Conservation (phyloP, 2,113 vertebrate species). For the Cyphomyrus discorhynchus region DNA sequence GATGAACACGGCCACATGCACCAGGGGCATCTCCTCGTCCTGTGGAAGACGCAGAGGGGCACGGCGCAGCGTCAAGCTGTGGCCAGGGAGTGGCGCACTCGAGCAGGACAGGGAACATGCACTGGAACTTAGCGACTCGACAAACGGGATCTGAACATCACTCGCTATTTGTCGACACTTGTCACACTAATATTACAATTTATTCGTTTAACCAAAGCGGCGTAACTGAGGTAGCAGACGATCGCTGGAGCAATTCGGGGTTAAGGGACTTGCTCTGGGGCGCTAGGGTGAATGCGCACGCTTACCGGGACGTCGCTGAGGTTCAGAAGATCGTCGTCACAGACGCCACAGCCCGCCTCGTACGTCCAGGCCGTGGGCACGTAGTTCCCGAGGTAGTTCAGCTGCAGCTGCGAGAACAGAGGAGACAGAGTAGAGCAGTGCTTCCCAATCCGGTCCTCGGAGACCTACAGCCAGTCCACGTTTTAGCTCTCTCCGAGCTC, state of each 20-base stretch:
- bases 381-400: slow-evolving; percentile 73
- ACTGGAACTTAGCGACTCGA: background rate
- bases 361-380: slow-evolving; percentile 70
- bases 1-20: slow-evolving; percentile 63
- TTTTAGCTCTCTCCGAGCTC: background rate
- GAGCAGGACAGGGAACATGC: background rate
- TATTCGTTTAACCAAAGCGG: background rate
- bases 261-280: background rate
- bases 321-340: slow-evolving; percentile 48
- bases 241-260: background rate
- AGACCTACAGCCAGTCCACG: background rate
- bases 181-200: background rate
- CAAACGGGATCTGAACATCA: background rate
- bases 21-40: slow-evolving; percentile 54
- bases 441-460: background rate
- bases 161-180: background rate
- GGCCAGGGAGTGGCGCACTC: background rate
- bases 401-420: slow-evolving; percentile 54
- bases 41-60: slow-evolving; percentile 16
- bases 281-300: background rate
- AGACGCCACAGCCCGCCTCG: slow-evolving; percentile 63
- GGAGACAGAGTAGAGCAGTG: background rate
- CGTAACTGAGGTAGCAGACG: background rate
- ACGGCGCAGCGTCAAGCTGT: background rate
- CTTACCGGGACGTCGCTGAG: slow-evolving; percentile 49